Evolutionary conservation across 2,113 vertebrate species (phyloP), one percentile per base, ranked within the genome.

Genomic region (Chaenogobius annularis): DNA sequence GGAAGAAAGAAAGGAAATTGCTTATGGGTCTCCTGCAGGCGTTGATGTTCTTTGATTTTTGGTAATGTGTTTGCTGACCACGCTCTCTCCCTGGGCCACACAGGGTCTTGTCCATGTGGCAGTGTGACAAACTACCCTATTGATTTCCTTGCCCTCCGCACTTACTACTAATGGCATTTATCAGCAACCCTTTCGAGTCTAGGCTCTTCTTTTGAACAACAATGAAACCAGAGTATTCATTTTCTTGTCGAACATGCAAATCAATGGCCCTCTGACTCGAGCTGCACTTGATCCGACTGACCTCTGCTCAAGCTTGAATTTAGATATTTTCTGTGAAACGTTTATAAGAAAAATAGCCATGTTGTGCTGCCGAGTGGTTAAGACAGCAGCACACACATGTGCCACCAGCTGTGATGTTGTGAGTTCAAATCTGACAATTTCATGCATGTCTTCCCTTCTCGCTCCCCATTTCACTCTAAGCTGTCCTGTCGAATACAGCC

Each of bases 221-320:
- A 96, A 95, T 95, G 95, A 96, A 94, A 90, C 88, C 90, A 89
- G 93, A 94, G 92, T 94, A 96, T 96, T 96, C 94, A 96, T 98
- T 98, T 61, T 98, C 94, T 95, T 97, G 95, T 98, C 92, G 95
- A 95, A 96, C 97, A 96, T 97, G 94, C 89, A 95, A 96, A 97
- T 98, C 96, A 96, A 96, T 98, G 89, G 93, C 96, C 95, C 96
- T 95, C 92, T 94, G 94, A 94, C 94, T 94, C 90, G 67, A 59
- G 31, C 7, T 67, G 85, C 86, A 89, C 70, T 90, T 90, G 92
- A 92, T 92, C 88, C 92, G 88, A 90, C 11, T 67, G 69, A 70
- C 81, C 88, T 87, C 65, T 63, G 74, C 75, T 86, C 54, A 12
- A 22, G 1, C 54, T 10, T n/a, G 22, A 20, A 55, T 55, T 55